Base-by-base conservation (phyloP, 1,140 invertebrate genomes). In the Saccostrea echinata region DNA sequence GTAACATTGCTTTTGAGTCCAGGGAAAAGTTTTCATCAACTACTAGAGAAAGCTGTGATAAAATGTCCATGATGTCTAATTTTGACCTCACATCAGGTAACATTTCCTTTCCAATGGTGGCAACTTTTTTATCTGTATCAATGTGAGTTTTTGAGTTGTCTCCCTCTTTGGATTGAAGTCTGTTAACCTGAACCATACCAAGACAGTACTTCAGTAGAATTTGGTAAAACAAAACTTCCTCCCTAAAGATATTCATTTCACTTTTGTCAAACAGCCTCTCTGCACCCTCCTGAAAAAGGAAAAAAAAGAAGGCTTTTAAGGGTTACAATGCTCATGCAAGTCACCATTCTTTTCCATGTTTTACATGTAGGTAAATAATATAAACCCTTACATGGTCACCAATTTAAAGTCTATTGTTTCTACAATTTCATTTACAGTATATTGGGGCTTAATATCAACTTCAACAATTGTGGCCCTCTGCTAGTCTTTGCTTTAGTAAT, bases 211-310 rank as follows among this genome's bases (percentile, higher is more conserved):
- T 81, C 18, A 86, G 83, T 16, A 91, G 84, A 12, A 93, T 71
- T 24, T 92, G 90, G 43, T 91, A 89, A 71, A 95, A 90, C 4
- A 86, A 61, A 2, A 95, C 80, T 18, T 93, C 92, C 90, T 96
- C 95, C 86, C 91, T 89, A 88, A 94, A 96, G 24, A 94, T 93
- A 89, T 96, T 96, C 93, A 96, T 94, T 91, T 96, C 95, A 84
- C 95, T 95, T 90, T 94, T 95, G 86, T 96, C 95, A 94, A 96
- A 96, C 12, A 95, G 91, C 84, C 95, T 90, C 51, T 95, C 94
- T 84, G 94, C 94, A 76, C 94, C 92, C 13, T 93, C 91, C 94
- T 95, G 87, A 21, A 92, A 92, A 71, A 88, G 53, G 13, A 33
- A 87, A 51, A 55, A 27, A 84, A 76, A 89, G 43, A 43, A 43